Evolutionary conservation across 2,888 invertebrate genomes (phyloP).

Genomic region (Protophormia terraenovae): DNA sequence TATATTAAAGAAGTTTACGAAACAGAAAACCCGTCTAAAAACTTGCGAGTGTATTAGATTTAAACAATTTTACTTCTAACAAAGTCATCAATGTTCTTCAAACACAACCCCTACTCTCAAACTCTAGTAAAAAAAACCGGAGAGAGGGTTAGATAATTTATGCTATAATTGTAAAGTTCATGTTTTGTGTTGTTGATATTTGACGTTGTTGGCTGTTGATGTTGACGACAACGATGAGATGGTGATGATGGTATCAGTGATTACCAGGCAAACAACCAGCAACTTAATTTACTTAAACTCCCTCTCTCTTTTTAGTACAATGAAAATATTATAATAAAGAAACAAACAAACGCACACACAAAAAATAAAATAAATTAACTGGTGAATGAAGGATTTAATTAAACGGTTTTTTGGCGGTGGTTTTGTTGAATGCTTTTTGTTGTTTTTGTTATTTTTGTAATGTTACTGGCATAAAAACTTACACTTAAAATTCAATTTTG

Average conservation of each 20-base stretch:
- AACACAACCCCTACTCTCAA: too few species aligned
- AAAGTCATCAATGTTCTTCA: conserved; percentile 60
- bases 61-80: conserved; percentile 17
- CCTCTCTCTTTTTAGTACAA: not conserved
- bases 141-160: conserved; percentile 31
- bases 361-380: conserved; percentile 62
- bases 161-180: conserved; percentile 36
- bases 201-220: conserved; percentile 5
- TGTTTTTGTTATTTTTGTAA: conserved; percentile 1
- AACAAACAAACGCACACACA: not conserved
- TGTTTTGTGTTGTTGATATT: conserved; percentile 36
- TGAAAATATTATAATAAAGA: conserved; percentile 34
- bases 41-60: not conserved
- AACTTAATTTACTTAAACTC: not conserved
- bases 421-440: conserved; percentile 9
- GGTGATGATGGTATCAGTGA: conserved; percentile 24
- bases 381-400: conserved; percentile 62
- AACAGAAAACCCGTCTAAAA: not conserved
- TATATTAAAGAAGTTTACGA: not conserved
- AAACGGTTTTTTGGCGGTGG: conserved; percentile 45
- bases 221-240: not conserved
- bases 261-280: conserved; percentile 15
- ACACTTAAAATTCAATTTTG: conserved; percentile 44
- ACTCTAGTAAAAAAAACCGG: not conserved
- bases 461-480: conserved; percentile 12